phyloP scores from a whole-genome alignment of 2,888 invertebrate species.

The Villa cingulata region DNA sequence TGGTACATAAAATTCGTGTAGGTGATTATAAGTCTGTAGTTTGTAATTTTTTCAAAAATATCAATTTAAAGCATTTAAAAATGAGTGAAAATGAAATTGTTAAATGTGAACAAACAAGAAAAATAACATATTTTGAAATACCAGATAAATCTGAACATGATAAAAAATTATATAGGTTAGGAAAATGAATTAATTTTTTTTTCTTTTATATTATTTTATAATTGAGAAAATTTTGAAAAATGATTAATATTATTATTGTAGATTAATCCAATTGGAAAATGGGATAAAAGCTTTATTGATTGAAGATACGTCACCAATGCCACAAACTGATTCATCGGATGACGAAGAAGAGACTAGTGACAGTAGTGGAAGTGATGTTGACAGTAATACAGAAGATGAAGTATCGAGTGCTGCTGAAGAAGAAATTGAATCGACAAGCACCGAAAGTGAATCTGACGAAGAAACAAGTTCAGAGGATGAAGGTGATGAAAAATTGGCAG shows the following conservation, averaged over 20 bases:
- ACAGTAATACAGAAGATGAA: slow-evolving; percentile 13
- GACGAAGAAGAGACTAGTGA: slow-evolving; percentile 13
- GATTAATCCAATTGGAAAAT: slow-evolving; percentile 52
- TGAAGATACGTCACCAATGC: slow-evolving; percentile 43
- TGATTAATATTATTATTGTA: slow-evolving; percentile 20
- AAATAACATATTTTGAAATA: slow-evolving; percentile 37
- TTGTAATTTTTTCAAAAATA: too few species aligned
- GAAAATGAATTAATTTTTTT: slow-evolving; percentile 12
- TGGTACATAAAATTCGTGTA: too few species aligned
- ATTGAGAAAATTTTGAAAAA: neutral
- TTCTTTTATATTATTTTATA: neutral
- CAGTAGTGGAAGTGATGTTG: neutral
- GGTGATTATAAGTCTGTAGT: too few species aligned
- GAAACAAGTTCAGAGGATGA: slow-evolving; percentile 14
- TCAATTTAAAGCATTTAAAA: too few species aligned
- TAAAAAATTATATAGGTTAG: slow-evolving; percentile 62
- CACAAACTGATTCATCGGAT: slow-evolving; percentile 20
- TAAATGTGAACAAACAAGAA: too few species aligned
- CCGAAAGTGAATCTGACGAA: slow-evolving; percentile 18
- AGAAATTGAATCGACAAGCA: slow-evolving; percentile 17
- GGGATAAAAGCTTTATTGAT: slow-evolving; percentile 59
- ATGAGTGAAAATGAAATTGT: neutral
- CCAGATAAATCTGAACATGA: slow-evolving; percentile 64
- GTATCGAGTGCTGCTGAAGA: slow-evolving; percentile 21
- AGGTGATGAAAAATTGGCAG: slow-evolving; percentile 42